Evolutionary conservation across 2,113 vertebrate genomes (phyloP), one percentile per base, ranked within the genome.

Genomic region (Globicephala melas): DNA sequence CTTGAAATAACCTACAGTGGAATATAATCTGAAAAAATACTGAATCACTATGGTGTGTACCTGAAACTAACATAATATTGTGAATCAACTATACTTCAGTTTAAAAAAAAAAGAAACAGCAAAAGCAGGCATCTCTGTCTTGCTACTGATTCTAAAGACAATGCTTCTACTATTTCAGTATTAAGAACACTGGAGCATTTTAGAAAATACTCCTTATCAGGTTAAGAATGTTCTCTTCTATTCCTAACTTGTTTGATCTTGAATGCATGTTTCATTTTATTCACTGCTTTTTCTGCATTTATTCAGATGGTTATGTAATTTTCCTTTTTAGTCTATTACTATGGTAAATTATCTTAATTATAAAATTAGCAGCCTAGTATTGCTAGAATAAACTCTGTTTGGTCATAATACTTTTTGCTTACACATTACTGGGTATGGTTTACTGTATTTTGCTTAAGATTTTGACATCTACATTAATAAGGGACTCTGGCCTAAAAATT

Each of bases 381-480:
- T 85, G 23, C 23, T 44, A 47, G 36, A 94, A 71, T 79, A 93
- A 90, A 53, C 26, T 73, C 55, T 63, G 76, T 62, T 83, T 79
- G 71, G 70, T 60, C 63, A 31, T 63, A 94, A 71, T 53, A 62
- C 5, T 50, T 70, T 83, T 71, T 63, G 36, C 53, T 79, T 79
- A 79, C 70, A 20, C 3, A 71, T 79, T 44, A 62, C 9, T 21
- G 20, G 31, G 28, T 94, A 70, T 63, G 18, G 41, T 79, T 70
- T 89, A 26, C 60, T 77, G 38, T 38, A 68, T 89, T 89, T 89
- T 89, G 33, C 68, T 89, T 41, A 80, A 38, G 58, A 68, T 79
- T 96, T 71, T 96, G 71, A 89, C 23, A 93, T n/a, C 33, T 89
- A 89, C 3, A 71, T 79, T 68, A 71, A 70, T 53, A 93, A 93